A percentile compares a stretch with the other conserved stretches of the same genome.
Evolutionary conservation across 2,113 vertebrate species (phyloP).

Genomic region (Sturnira hondurensis): DNA sequence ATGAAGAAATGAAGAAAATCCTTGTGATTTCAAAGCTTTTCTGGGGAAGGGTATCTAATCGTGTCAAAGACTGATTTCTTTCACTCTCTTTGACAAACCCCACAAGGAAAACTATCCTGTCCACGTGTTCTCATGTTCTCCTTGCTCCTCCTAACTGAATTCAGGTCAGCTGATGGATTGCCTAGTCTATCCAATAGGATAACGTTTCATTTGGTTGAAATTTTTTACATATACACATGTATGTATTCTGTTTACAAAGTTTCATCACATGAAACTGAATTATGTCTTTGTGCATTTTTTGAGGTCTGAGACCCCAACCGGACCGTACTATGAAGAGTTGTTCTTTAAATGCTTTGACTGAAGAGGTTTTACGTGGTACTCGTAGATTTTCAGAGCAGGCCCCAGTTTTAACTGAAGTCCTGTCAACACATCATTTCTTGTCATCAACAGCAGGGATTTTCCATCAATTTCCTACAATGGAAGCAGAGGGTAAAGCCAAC

Average conservation of each 20-base stretch:
- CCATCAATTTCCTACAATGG: constrained; percentile 96
- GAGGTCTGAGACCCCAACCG: constrained; percentile 77
- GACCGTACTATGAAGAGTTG: constrained; percentile 87
- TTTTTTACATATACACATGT: constrained; percentile 78
- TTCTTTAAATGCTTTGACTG: constrained; percentile 97
- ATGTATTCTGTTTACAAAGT: constrained; percentile 81
- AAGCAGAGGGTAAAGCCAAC: constrained; percentile 75
- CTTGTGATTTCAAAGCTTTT: constrained; percentile 22
- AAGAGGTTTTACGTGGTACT: constrained; percentile 97
- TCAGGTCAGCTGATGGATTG: constrained; percentile 71
- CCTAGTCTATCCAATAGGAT: constrained; percentile 86
- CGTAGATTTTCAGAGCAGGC: constrained; percentile 98
- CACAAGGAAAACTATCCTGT: constrained; percentile 70
- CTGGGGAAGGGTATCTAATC: constrained; percentile 36
- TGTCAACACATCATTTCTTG: constrained; percentile 96
- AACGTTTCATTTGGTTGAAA: constrained; percentile 80
- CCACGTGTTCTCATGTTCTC: neutral
- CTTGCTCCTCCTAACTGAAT: constrained; percentile 41
- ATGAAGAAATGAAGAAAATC: constrained; percentile 68
- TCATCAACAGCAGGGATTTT: constrained; percentile 98
- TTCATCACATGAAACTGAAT: constrained; percentile 84
- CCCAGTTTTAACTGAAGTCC: constrained; percentile 99
- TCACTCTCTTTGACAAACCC: constrained; percentile 59
- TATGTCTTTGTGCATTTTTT: constrained; percentile 72
- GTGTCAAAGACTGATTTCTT: constrained; percentile 41